These are phyloP conservation scores for Mythimna loreyi DNA, from an alignment of 2,888 invertebrate species.

Conservation along the genomic window DNA sequence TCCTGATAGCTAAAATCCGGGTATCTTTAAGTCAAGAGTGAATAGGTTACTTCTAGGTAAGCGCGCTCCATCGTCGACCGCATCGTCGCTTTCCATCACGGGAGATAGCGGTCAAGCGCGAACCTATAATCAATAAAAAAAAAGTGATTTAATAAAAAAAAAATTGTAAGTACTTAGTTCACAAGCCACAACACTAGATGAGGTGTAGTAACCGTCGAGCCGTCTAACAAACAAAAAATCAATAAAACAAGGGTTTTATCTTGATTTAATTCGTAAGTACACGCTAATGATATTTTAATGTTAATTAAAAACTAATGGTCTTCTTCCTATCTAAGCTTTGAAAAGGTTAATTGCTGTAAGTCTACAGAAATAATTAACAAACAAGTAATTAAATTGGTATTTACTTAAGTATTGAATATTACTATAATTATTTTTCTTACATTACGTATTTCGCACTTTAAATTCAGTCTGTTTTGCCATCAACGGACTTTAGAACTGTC, in stretches of 20 bases:
- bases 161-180: too few relatives aligned
- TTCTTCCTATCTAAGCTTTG: conserved; percentile 14
- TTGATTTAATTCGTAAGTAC: conserved; percentile 23
- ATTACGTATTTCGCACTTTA: conserved; percentile 5
- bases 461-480: conserved; percentile 1
- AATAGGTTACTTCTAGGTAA: too few relatives aligned
- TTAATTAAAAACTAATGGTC: conserved; percentile 41
- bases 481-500: conserved; percentile 1
- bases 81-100: too few relatives aligned
- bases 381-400: conserved; percentile 14
- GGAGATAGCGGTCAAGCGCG: too few relatives aligned
- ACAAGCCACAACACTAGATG: too few relatives aligned
- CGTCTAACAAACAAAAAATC: neutral
- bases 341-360: conserved; percentile 44
- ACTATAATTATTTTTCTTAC: conserved; percentile 16
- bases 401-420: conserved; percentile 3
- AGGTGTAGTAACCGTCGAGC: too few relatives aligned
- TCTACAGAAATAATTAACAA: conserved; percentile 18
- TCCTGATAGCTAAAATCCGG: too few relatives aligned
- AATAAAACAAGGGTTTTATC: conserved; percentile 12
- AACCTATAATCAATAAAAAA: too few relatives aligned
- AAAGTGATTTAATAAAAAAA: too few relatives aligned
- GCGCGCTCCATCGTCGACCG: too few relatives aligned
- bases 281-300: conserved; percentile 12
- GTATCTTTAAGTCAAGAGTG: too few relatives aligned